Percentiles rank a stretch among this genome's conserved stretches.
Evolutionary conservation across 2,888 invertebrate genomes (phyloP).

Genomic region (Hyposoter dolosus): DNA sequence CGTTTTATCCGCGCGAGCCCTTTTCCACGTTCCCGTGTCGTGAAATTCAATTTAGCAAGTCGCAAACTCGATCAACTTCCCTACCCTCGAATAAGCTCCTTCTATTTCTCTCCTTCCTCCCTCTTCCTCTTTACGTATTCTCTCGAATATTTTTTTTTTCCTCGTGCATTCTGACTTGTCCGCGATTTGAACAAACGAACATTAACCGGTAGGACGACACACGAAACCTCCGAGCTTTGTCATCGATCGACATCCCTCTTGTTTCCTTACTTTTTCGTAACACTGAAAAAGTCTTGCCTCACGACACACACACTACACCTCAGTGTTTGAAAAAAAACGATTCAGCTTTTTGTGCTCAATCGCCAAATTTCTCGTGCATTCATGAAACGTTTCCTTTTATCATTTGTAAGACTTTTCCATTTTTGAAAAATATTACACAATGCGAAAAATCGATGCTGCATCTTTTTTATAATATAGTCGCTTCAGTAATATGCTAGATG

Average conservation of each 20-base stretch:
- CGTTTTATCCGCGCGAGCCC: constrained; percentile 12
- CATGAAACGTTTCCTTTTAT: not conserved
- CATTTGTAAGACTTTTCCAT: not conserved
- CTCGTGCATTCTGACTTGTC: not conserved
- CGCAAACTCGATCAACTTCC: constrained; percentile 64
- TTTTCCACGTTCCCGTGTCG: constrained; percentile 35
- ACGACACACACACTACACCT: not conserved
- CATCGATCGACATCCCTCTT: not conserved
- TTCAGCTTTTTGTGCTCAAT: not conserved
- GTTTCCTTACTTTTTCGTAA: not conserved
- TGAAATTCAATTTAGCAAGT: constrained; percentile 65
- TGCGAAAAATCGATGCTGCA: too few relatives aligned
- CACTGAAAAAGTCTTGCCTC: not conserved
- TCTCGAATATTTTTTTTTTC: not conserved
- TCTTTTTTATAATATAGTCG: not conserved
- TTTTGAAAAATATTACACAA: too few relatives aligned
- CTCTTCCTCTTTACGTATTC: constrained; percentile 12
- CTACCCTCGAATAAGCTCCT: constrained; percentile 32
- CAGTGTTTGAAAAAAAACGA: not conserved
- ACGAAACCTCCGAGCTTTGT: not conserved
- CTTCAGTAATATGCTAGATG: not conserved
- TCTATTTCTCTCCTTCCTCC: constrained; percentile 26
- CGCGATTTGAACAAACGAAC: not conserved
- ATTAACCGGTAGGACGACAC: not conserved
- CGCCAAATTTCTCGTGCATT: too few relatives aligned